Conservation (phyloP, 2,113 vertebrate genomes). For the Mus pahari region DNA sequence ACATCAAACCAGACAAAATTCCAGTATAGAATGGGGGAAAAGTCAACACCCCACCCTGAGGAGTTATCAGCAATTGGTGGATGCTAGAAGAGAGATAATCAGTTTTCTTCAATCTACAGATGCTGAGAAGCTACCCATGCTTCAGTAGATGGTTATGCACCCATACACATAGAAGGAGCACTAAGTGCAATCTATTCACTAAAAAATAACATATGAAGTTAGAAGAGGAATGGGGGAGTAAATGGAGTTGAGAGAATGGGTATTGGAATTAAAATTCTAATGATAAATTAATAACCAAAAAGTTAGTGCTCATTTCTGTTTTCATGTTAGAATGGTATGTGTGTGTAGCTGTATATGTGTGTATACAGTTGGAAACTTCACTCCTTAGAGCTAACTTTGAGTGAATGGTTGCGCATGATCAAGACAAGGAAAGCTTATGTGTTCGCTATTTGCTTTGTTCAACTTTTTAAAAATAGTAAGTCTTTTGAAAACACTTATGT, state of each 20-base stretch:
- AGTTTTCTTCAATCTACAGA: background rate
- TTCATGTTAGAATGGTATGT: background rate
- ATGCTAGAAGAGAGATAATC: background rate
- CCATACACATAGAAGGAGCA: background rate
- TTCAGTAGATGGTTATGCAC: background rate
- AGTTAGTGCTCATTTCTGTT: background rate
- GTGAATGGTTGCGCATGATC: background rate
- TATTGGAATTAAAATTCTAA: background rate
- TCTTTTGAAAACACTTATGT: background rate
- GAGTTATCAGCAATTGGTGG: background rate
- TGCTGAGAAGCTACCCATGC: background rate
- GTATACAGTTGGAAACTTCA: background rate
- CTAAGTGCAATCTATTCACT: too few relatives aligned
- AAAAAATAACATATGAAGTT: background rate
- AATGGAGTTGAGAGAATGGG: background rate
- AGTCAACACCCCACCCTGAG: background rate
- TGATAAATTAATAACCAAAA: background rate
- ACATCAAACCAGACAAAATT: background rate
- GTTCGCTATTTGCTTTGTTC: slow-evolving; percentile 5
- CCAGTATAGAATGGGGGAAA: background rate
- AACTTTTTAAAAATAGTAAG: slow-evolving; percentile 32
- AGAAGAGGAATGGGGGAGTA: background rate
- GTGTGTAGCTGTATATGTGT: background rate
- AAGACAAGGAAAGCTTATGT: slow-evolving; percentile 14
- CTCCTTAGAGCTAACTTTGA: background rate